phyloP scores from a whole-genome alignment of 2,797 vertebrate species.

The Bryconaethiops microstoma region DNA sequence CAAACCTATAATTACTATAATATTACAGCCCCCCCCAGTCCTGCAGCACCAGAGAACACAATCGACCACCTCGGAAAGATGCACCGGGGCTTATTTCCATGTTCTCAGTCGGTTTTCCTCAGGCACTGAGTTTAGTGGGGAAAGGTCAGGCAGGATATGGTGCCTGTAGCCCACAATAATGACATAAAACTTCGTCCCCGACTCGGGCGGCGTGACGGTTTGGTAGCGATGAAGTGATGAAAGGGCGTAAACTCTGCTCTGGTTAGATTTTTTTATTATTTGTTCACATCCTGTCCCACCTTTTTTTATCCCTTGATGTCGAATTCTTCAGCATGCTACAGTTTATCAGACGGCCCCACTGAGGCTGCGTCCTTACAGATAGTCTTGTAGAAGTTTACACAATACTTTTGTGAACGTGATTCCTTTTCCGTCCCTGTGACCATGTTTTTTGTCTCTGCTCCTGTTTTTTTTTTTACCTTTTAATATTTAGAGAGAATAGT shows the following conservation, averaged over 20 bases:
- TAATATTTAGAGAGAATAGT: neutral
- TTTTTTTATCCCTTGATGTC: neutral
- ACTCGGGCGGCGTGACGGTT: neutral
- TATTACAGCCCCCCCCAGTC: too few species aligned
- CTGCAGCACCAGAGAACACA: conserved; percentile 10
- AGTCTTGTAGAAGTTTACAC: neutral
- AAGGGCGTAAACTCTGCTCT: neutral
- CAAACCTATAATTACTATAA: conserved; percentile 12
- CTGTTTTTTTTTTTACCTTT: too few species aligned
- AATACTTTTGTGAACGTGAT: neutral
- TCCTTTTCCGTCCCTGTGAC: too few species aligned
- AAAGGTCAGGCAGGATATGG: neutral
- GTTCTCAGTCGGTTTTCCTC: conserved; percentile 8
- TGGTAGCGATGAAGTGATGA: too few species aligned
- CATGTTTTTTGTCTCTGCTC: too few species aligned
- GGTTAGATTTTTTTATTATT: too few species aligned
- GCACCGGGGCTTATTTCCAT: too few species aligned
- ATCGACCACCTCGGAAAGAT: too few species aligned
- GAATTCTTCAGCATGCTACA: too few species aligned
- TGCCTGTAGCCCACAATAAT: too few species aligned
- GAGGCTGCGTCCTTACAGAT: neutral
- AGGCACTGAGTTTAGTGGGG: neutral
- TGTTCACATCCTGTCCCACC: neutral
- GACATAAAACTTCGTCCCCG: too few species aligned
- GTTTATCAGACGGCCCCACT: neutral